Conservation (phyloP, 2,797 vertebrate species). For the Catharus ustulatus region DNA sequence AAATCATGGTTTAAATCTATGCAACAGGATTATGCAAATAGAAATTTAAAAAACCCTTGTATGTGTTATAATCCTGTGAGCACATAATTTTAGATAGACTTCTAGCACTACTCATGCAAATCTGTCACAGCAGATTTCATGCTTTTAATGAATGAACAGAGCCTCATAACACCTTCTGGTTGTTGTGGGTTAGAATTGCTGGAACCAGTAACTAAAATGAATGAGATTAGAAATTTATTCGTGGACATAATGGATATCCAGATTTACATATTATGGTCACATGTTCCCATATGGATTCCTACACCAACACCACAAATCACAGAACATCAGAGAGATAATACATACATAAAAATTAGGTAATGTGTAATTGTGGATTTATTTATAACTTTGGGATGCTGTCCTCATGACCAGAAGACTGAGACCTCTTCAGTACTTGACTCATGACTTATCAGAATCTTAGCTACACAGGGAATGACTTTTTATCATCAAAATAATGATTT, state of each 20-base stretch:
- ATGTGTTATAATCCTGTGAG: not conserved
- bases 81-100: not conserved
- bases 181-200: not conserved
- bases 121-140: constrained; percentile 34
- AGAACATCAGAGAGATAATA: not conserved
- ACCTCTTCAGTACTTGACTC: not conserved
- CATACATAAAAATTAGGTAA: not conserved
- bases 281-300: not conserved
- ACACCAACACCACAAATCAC: not conserved
- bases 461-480: not conserved
- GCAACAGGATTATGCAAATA: not conserved
- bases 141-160: constrained; percentile 42
- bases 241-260: not conserved
- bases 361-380: not conserved
- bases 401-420: not conserved
- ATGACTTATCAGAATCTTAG: not conserved
- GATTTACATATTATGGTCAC: constrained; percentile 10
- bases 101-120: not conserved
- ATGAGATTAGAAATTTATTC: constrained; percentile 8
- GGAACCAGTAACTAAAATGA: not conserved
- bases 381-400: not conserved
- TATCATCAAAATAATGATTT: not conserved
- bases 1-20: not conserved
- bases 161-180: constrained; percentile 18
- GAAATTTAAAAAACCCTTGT: not conserved